These are phyloP conservation scores for Pantherophis guttatus DNA, from an alignment of 2,113 vertebrate species.

Conservation along the genomic window DNA sequence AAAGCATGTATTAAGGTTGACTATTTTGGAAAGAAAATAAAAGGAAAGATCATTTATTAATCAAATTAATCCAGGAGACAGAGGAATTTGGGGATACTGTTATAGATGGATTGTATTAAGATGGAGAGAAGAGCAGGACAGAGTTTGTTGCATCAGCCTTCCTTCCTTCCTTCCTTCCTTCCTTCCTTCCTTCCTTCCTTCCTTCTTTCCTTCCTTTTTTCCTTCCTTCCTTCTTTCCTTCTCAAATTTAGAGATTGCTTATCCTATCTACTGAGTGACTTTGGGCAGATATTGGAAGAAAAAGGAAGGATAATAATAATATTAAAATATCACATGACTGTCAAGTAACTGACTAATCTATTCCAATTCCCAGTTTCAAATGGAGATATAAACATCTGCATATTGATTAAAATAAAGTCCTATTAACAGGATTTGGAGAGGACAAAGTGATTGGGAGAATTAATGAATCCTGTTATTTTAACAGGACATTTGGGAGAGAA, in stretches of 20 bases:
- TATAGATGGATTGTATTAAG: not conserved
- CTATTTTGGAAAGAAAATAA: not conserved
- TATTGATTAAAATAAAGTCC: not conserved
- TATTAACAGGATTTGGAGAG: not conserved
- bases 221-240: not conserved
- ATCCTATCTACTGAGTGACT: not conserved
- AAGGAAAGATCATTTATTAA: not conserved
- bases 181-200: too few species aligned
- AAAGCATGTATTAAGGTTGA: not conserved
- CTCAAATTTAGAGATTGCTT: not conserved
- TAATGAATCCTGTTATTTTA: not conserved
- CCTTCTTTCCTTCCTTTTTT: too few species aligned
- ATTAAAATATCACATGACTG: not conserved
- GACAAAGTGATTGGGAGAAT: not conserved
- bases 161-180: not conserved
- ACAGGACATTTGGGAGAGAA: not conserved
- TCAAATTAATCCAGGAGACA: not conserved
- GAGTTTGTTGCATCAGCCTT: not conserved
- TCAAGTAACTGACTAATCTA: not conserved
- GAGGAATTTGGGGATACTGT: not conserved
- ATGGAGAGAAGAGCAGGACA: not conserved
- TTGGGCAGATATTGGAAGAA: not conserved
- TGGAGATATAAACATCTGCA: not conserved
- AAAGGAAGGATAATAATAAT: not conserved
- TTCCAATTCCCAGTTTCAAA: not conserved